Evolutionary conservation across 2,888 invertebrate genomes (phyloP).

Genomic region (Eulithis testata): DNA sequence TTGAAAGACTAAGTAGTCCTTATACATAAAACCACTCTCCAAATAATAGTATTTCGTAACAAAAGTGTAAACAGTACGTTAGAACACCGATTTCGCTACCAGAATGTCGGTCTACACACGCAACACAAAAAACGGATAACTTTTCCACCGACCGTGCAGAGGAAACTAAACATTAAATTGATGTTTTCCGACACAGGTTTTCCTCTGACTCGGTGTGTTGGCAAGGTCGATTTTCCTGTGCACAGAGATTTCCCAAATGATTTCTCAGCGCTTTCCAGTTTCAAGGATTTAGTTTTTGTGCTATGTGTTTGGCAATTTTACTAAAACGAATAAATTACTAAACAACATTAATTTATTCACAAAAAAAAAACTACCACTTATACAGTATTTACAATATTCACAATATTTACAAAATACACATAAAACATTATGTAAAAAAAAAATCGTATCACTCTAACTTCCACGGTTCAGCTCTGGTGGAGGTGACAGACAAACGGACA

Average conservation of each 20-base stretch:
- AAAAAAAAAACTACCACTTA: too few relatives aligned
- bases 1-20: too few relatives aligned
- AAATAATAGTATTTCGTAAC: conserved; percentile 8
- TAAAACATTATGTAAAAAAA: too few relatives aligned
- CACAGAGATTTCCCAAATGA: conserved; percentile 46
- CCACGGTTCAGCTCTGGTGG: too few relatives aligned
- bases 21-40: too few relatives aligned
- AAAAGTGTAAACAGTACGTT: conserved; percentile 3
- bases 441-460: too few relatives aligned
- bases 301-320: neutral
- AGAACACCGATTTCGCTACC: conserved; percentile 24
- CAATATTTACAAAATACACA: too few relatives aligned
- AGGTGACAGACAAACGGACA: too few relatives aligned
- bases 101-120: conserved; percentile 36
- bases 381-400: too few relatives aligned
- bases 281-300: conserved; percentile 40
- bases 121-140: conserved; percentile 52
- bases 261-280: conserved; percentile 50
- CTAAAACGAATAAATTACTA: neutral
- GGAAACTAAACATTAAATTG: conserved; percentile 49
- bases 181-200: conserved; percentile 61
- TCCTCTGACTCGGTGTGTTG: conserved; percentile 47
- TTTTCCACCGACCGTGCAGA: conserved; percentile 61
- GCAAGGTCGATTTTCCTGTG: conserved; percentile 54
- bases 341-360: too few relatives aligned